Percentiles rank a stretch among this genome's conserved stretches.
phyloP scores from a whole-genome alignment of 2,797 vertebrate species.

The Lacerta bilineata region DNA sequence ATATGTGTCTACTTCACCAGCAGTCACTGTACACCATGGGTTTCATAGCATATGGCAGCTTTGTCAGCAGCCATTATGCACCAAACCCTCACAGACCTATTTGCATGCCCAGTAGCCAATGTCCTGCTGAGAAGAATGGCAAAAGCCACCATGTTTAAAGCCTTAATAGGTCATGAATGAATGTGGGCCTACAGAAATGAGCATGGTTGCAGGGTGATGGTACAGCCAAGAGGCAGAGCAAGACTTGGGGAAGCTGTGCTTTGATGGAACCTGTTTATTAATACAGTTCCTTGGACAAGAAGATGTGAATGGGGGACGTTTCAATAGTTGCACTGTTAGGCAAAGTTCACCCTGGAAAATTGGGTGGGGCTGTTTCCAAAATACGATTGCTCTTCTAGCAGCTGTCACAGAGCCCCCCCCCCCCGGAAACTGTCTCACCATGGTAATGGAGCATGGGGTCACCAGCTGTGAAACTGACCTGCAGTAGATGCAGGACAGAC shows the following conservation, averaged over 20 bases:
- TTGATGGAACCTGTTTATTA: not conserved
- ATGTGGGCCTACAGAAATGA: not conserved
- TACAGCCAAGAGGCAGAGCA: not conserved
- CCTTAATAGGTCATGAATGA: not conserved
- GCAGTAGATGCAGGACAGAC: not conserved
- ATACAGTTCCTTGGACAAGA: not conserved
- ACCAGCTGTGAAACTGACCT: not conserved
- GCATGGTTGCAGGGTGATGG: not conserved
- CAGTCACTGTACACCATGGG: not conserved
- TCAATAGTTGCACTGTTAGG: not conserved
- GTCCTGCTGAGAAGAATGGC: not conserved
- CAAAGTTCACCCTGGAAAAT: not conserved
- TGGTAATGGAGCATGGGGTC: not conserved
- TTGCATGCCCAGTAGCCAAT: not conserved
- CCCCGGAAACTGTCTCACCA: not conserved
- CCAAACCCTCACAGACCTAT: not conserved
- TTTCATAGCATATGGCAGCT: not conserved
- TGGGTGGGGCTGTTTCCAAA: not conserved
- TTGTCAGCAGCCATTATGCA: not conserved
- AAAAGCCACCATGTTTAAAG: not conserved
- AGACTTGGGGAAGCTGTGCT: not conserved
- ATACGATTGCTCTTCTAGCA: too few species aligned
- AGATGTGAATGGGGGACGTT: not conserved
- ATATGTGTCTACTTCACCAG: not conserved
- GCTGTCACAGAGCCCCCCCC: not conserved